Evolutionary conservation across 2,888 invertebrate species (phyloP), one percentile per base, ranked within the genome.

Genomic region (Gandaritis pyraliata): DNA sequence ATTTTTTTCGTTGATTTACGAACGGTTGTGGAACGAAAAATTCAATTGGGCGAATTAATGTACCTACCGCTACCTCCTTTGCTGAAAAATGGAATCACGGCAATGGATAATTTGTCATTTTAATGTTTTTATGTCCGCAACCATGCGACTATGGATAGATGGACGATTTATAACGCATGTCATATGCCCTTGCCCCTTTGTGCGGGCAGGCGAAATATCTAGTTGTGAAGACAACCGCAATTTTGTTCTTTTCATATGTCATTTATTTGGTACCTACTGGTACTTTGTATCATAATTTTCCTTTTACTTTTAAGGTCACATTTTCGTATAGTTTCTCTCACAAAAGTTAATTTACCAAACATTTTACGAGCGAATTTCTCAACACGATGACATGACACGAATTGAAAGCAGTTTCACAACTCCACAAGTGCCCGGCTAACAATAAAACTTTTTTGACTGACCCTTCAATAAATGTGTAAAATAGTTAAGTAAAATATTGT

Each of bases 81-180:
- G 43, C 72, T 86, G 87, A 87, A 87, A 87, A 87, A 88, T 88
- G 83, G 82, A 82, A 85, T 83, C 80, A 79, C 76, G 78, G 82
- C 80, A 76, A 80, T 80, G 76, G 79, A 84, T 85, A 77, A 88
- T 87, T 87, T 87, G 86, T 87, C 86, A 88, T 88, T 87, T 85
- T 87, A 86, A 88, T 86, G 85, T 82, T 82, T 81, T 82, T 81
- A 74, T 82, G 84, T 84, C 81, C 77, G 76, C 83, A 77, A 72
- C 78, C 74, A 74, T 66, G 67, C 74, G 74, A 80, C 78, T 83
- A 84, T 82, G 80, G 80, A 81, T 82, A 80, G 78, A 81, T 82
- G 80, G 78, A 82, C 79, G 75, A 84, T 85, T 85, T 85, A 83
- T 85, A 81, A 82, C 75, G 68, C 74, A 71, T 76, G 83, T 82